A percentile compares a stretch with the other conserved stretches of the same genome.
phyloP scores from a whole-genome alignment of 1,140 invertebrate species.

The Galleria mellonella region DNA sequence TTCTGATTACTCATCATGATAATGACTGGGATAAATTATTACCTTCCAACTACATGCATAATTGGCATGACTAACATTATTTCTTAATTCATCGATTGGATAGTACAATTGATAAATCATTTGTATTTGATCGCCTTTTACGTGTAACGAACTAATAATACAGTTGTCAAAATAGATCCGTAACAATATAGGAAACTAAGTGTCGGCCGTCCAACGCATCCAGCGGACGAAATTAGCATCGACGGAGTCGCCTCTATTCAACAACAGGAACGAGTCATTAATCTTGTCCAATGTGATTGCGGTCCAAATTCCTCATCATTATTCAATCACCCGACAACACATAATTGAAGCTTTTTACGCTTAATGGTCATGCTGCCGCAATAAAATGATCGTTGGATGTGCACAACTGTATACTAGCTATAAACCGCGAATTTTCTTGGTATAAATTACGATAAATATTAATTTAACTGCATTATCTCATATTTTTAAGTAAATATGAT shows the following conservation, averaged over 20 bases:
- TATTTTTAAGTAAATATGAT: too few relatives aligned
- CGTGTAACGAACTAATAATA: slow-evolving; percentile 12
- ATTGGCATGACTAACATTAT: too few relatives aligned
- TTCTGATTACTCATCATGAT: too few relatives aligned
- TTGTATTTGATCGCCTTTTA: neutral
- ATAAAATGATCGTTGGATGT: too few relatives aligned
- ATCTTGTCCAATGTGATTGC: slow-evolving; percentile 54
- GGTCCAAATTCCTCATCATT: slow-evolving; percentile 40
- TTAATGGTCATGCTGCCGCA: slow-evolving; percentile 9
- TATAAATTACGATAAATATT: too few relatives aligned
- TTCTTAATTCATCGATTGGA: too few relatives aligned
- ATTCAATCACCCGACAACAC: slow-evolving; percentile 31
- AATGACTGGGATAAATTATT: too few relatives aligned
- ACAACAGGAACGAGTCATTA: slow-evolving; percentile 41
- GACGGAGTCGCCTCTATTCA: slow-evolving; percentile 35
- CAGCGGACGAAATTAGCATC: slow-evolving; percentile 38
- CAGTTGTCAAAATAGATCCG: slow-evolving; percentile 17
- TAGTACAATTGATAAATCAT: too few relatives aligned
- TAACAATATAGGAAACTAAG: slow-evolving; percentile 19
- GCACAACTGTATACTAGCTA: neutral
- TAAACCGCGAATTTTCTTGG: too few relatives aligned
- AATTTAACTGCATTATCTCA: too few relatives aligned
- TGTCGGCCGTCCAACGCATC: slow-evolving; percentile 25
- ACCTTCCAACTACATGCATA: too few relatives aligned
- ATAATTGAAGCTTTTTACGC: slow-evolving; percentile 11